Percentiles rank a stretch among this genome's conserved stretches.
Evolutionary conservation across 2,888 invertebrate genomes (phyloP).

Genomic region (Nysson spinosus): DNA sequence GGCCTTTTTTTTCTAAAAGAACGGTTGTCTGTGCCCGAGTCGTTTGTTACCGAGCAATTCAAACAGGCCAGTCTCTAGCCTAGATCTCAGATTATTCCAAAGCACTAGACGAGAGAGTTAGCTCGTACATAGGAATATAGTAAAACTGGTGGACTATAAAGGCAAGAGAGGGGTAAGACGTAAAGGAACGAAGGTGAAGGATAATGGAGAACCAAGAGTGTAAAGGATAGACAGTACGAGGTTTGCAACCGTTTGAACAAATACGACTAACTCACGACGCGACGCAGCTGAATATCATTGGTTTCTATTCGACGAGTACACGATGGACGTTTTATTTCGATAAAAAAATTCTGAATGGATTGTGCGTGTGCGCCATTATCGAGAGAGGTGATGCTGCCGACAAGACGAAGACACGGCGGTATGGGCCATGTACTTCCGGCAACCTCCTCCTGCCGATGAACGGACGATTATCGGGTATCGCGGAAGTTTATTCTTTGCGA

Average conservation of each 20-base stretch:
- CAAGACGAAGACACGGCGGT: background rate
- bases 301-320: slow-evolving; percentile 5
- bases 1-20: slow-evolving; percentile 5
- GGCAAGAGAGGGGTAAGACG: background rate
- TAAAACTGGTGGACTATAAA: slow-evolving; percentile 6
- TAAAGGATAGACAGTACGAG: no score
- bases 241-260: no score
- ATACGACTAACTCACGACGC: slow-evolving; percentile 39
- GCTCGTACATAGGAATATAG: slow-evolving; percentile 7
- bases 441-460: slow-evolving; percentile 32
- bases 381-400: slow-evolving; percentile 3
- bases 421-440: slow-evolving; percentile 13
- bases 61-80: slow-evolving; percentile 60
- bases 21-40: slow-evolving; percentile 14
- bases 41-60: slow-evolving; percentile 40
- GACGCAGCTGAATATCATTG: slow-evolving; percentile 9
- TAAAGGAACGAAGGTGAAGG: background rate
- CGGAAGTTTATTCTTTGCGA: slow-evolving; percentile 69
- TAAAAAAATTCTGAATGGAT: slow-evolving; percentile 1
- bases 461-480: slow-evolving; percentile 53
- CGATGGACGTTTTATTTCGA: slow-evolving; percentile 25
- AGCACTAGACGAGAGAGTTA: slow-evolving; percentile 38
- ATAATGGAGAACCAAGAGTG: background rate
- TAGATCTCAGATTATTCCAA: slow-evolving; percentile 65
- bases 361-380: slow-evolving; percentile 13